Conservation (phyloP, 2,888 invertebrate genomes). For the Melanostoma mellinum region DNA sequence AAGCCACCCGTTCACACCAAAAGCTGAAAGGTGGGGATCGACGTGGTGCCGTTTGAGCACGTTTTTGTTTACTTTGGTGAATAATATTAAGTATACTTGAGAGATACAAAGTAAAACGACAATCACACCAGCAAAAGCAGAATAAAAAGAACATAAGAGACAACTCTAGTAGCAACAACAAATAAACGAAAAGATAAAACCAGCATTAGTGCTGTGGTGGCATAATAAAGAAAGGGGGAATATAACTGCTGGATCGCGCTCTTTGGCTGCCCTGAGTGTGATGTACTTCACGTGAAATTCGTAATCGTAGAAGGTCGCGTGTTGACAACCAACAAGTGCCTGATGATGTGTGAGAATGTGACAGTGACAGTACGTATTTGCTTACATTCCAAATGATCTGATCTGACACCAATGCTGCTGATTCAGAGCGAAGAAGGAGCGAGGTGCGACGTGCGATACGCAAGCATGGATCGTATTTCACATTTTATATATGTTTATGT, state of each 20-base stretch:
- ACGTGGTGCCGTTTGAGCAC: constrained; percentile 67
- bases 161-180: constrained; percentile 40
- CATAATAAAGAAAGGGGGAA: constrained; percentile 34
- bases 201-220: constrained; percentile 34
- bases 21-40: constrained; percentile 26
- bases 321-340: constrained; percentile 60
- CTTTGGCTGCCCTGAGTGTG: constrained; percentile 41
- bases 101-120: constrained; percentile 41
- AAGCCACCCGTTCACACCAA: constrained; percentile 32
- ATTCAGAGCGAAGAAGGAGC: not conserved
- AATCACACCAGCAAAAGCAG: constrained; percentile 34
- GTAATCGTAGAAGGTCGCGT: constrained; percentile 71
- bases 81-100: constrained; percentile 60
- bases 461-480: constrained; percentile 32
- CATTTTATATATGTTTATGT: constrained; percentile 4
- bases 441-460: constrained; percentile 35
- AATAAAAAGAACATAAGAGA: constrained; percentile 12
- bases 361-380: constrained; percentile 9
- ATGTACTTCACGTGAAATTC: constrained; percentile 65
- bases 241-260: constrained; percentile 44
- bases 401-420: not conserved
- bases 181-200: constrained; percentile 25
- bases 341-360: constrained; percentile 38
- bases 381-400: not conserved
- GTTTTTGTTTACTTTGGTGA: constrained; percentile 71